Percentiles rank a stretch among this genome's conserved stretches.
phyloP scores from a whole-genome alignment of 2,888 invertebrate genomes.

The Acronicta leporina region DNA sequence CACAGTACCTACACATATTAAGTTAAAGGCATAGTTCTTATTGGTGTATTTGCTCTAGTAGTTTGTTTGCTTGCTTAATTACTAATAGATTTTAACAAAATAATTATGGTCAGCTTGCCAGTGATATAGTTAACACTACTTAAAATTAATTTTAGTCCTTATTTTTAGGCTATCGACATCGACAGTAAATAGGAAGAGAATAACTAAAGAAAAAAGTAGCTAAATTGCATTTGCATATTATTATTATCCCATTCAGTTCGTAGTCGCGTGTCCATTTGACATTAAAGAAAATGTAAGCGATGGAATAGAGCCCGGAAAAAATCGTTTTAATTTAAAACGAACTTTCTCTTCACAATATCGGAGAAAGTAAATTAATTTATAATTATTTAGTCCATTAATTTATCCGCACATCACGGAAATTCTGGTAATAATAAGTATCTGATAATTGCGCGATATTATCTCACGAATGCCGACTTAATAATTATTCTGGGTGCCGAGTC shows the following conservation, averaged over 20 bases:
- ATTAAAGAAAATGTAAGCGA: constrained; percentile 26
- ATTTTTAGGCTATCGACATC: no score
- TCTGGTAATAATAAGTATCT: constrained; percentile 6
- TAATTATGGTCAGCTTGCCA: neutral
- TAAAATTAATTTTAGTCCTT: neutral
- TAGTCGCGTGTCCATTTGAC: constrained; percentile 32
- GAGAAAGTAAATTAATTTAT: constrained; percentile 43
- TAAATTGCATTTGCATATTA: no score
- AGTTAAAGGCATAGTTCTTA: no score
- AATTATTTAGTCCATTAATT: constrained; percentile 35
- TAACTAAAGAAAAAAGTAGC: no score
- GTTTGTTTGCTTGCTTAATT: no score
- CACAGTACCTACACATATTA: neutral
- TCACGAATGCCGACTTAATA: constrained; percentile 12
- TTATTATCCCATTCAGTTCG: neutral
- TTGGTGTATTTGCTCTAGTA: no score
- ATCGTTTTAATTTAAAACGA: constrained; percentile 20
- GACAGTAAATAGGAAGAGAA: no score
- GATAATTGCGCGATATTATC: constrained; percentile 10
- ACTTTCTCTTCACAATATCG: constrained; percentile 31
- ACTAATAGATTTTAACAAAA: no score
- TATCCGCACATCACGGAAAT: constrained; percentile 25
- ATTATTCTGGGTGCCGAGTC: no score
- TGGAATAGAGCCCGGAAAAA: constrained; percentile 5
- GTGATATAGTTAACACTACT: constrained; percentile 2